phyloP scores from a whole-genome alignment of 2,888 invertebrate genomes.

The Acanthococcus lagerstroemiae region DNA sequence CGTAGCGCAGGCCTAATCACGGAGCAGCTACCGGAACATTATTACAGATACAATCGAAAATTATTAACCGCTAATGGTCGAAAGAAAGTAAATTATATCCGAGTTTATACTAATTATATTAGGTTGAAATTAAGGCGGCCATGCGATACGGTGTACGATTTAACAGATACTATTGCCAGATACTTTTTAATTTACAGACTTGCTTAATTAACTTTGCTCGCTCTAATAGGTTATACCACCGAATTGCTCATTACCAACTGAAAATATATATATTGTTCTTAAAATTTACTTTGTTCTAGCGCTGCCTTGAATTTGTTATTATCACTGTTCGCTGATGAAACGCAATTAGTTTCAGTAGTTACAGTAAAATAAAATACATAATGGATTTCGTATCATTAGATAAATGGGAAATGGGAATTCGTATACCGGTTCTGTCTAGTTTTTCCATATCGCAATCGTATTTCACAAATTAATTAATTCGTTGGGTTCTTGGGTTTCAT shows the following conservation, averaged over 20 bases:
- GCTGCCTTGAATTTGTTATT: conserved; percentile 26
- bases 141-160: conserved; percentile 27
- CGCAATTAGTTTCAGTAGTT: conserved; percentile 24
- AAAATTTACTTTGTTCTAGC: conserved; percentile 28
- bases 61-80: conserved; percentile 22
- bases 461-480: too few relatives aligned
- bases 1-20: too few relatives aligned
- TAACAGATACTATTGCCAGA: conserved; percentile 23
- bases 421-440: too few relatives aligned
- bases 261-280: conserved; percentile 30
- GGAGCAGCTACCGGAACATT: conserved; percentile 15
- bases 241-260: conserved; percentile 29
- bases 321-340: conserved; percentile 15
- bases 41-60: conserved; percentile 8
- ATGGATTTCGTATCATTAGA: too few relatives aligned
- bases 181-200: conserved; percentile 29
- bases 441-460: too few relatives aligned
- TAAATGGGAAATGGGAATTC: too few relatives aligned
- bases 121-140: conserved; percentile 25
- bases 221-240: conserved; percentile 28
- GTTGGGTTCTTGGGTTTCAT: too few relatives aligned
- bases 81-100: conserved; percentile 30
- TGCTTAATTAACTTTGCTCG: conserved; percentile 31
- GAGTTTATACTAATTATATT: conserved; percentile 28
- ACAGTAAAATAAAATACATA: too few relatives aligned